Percentiles rank a stretch among this genome's conserved stretches.
Conservation (phyloP, 2,113 vertebrate genomes). For the Addax nasomaculatus region DNA sequence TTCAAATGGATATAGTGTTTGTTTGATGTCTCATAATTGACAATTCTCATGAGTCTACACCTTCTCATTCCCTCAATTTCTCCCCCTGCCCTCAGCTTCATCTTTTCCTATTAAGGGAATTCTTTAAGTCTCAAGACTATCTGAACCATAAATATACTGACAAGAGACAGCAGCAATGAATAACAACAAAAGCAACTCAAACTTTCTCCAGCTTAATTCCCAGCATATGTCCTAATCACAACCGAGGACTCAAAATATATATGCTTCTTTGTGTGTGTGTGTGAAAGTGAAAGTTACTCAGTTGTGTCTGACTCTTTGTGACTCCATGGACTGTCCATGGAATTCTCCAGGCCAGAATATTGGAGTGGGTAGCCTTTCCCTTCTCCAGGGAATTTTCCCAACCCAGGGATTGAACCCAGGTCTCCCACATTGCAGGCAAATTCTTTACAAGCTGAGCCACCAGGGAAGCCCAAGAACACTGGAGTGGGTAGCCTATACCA, state of each 20-base stretch:
- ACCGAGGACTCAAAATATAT: neutral
- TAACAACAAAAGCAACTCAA: neutral
- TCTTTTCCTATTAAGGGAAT: neutral
- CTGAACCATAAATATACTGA: neutral
- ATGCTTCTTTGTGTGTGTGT: neutral
- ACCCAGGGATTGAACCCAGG: neutral
- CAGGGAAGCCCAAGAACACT: neutral
- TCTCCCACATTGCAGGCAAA: neutral
- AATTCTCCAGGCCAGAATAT: neutral
- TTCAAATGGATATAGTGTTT: neutral
- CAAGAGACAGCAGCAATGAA: neutral
- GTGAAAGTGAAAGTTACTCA: neutral
- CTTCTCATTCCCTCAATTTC: neutral
- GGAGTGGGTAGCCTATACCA: neutral
- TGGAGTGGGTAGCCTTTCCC: neutral
- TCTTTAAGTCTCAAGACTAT: neutral
- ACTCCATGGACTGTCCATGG: neutral
- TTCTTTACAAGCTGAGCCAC: neutral
- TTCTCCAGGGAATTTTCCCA: neutral
- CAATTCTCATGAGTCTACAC: neutral
- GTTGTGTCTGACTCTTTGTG: neutral
- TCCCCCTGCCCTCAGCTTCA: rapidly evolving
- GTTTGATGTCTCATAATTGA: neutral
- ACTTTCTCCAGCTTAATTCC: neutral
- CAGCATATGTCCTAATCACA: neutral